A percentile compares a stretch with the other conserved stretches of the same genome.
Evolutionary conservation across 2,113 vertebrate species (phyloP).

Genomic region (Struthio camelus): DNA sequence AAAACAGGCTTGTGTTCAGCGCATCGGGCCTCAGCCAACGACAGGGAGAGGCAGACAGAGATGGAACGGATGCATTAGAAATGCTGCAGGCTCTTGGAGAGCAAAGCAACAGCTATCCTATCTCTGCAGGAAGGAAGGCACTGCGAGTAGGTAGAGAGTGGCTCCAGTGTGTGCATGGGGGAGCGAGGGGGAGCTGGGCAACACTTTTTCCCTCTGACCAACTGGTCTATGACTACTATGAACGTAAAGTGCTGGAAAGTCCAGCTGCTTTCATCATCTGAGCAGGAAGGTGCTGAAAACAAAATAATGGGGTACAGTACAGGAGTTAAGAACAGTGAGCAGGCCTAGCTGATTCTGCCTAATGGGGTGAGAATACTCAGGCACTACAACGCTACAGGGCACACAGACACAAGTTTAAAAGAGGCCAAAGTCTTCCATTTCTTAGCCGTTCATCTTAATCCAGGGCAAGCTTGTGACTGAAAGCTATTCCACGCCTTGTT

Average conservation of each 20-base stretch:
- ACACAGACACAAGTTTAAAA: not conserved
- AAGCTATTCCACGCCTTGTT: not conserved
- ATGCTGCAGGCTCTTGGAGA: slow-evolving; percentile 10
- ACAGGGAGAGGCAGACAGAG: not conserved
- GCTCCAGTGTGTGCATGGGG: not conserved
- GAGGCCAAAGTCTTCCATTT: not conserved
- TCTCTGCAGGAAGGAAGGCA: not conserved
- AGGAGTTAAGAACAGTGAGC: not conserved
- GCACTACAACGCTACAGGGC: accelerated
- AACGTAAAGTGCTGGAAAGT: not conserved
- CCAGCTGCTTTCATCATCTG: not conserved
- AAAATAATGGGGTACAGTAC: not conserved
- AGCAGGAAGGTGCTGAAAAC: not conserved
- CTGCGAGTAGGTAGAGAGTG: not conserved
- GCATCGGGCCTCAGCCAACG: not conserved
- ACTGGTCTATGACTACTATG: not conserved
- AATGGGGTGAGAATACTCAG: not conserved
- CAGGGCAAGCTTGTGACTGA: not conserved
- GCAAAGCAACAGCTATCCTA: accelerated
- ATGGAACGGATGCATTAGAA: not conserved
- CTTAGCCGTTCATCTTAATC: not conserved
- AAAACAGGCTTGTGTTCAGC: not conserved
- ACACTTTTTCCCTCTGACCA: not conserved
- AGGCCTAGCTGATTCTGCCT: not conserved
- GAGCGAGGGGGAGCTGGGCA: not conserved